Evolutionary conservation across 2,888 invertebrate species (phyloP).

Genomic region (Eupithecia tripunctaria): DNA sequence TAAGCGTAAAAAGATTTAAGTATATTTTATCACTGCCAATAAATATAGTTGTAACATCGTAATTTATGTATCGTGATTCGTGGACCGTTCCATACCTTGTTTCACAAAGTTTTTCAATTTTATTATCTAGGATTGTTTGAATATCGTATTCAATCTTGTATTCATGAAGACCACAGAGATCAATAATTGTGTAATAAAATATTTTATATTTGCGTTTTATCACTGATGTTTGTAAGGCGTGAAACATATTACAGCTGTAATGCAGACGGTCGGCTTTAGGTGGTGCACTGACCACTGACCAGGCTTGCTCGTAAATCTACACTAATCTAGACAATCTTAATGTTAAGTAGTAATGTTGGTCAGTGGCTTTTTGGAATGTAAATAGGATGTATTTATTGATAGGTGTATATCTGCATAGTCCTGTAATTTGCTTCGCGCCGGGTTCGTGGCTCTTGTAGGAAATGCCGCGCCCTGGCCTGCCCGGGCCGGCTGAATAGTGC

Average conservation of each 20-base stretch:
- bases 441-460: slow-evolving; percentile 42
- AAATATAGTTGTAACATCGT: slow-evolving; percentile 57
- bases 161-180: slow-evolving; percentile 17
- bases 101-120: slow-evolving; percentile 56
- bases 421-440: slow-evolving; percentile 81
- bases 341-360: slow-evolving; percentile 26
- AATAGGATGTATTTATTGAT: slow-evolving; percentile 78
- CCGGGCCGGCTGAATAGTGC: slow-evolving; percentile 47
- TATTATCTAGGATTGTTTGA: slow-evolving; percentile 25
- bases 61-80: slow-evolving; percentile 42
- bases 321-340: slow-evolving; percentile 13
- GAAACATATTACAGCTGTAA: slow-evolving; percentile 76
- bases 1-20: slow-evolving; percentile 63
- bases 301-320: slow-evolving; percentile 8
- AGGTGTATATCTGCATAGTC: slow-evolving; percentile 71
- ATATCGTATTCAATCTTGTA: slow-evolving; percentile 7
- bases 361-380: slow-evolving; percentile 59
- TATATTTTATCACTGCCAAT: slow-evolving; percentile 82
- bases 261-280: slow-evolving; percentile 47
- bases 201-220: slow-evolving; percentile 42
- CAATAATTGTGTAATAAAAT: slow-evolving; percentile 38
- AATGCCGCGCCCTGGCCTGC: slow-evolving; percentile 31
- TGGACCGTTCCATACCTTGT: slow-evolving; percentile 37
- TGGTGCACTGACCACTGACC: slow-evolving; percentile 36
- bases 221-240: slow-evolving; percentile 65